phyloP scores from a whole-genome alignment of 2,888 invertebrate genomes.

The Eristalis pertinax region DNA sequence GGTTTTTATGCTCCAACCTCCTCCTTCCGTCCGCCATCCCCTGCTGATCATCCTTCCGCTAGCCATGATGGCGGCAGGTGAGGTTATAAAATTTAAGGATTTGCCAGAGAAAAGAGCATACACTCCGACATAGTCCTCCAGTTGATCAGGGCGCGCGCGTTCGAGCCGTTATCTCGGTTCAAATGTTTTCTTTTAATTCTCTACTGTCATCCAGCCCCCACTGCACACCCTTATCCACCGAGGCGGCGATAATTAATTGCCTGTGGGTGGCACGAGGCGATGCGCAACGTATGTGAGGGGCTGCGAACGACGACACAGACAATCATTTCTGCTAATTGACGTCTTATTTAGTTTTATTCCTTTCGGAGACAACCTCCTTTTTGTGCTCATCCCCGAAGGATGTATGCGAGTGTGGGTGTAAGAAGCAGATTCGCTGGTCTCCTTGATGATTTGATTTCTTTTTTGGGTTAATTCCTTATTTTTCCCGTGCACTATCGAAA shows the following conservation, averaged over 20 bases:
- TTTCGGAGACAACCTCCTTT: conserved; percentile 21
- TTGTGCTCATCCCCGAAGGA: neutral
- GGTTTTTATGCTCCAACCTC: conserved; percentile 24
- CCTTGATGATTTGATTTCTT: conserved; percentile 53
- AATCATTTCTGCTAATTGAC: conserved; percentile 63
- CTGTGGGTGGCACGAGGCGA: neutral
- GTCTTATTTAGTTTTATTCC: conserved; percentile 43
- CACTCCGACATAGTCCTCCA: conserved; percentile 15
- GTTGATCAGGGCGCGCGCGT: neutral
- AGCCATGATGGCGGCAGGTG: conserved; percentile 41
- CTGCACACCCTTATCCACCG: neutral
- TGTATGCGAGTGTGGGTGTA: neutral
- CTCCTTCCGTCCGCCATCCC: neutral
- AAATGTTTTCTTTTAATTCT: conserved; percentile 67
- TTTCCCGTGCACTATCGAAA: conserved; percentile 39
- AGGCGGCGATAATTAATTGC: conserved; percentile 65
- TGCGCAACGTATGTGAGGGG: conserved; percentile 4
- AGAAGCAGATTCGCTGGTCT: conserved; percentile 32
- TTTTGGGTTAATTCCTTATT: conserved; percentile 66
- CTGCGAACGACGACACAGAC: conserved; percentile 16
- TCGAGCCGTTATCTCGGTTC: conserved; percentile 13
- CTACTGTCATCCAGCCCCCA: neutral
- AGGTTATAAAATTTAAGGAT: conserved; percentile 44
- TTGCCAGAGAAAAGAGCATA: conserved; percentile 23
- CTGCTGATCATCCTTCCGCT: neutral